Conservation (phyloP, 1,140 invertebrate genomes). For the Drosophila serrata region DNA sequence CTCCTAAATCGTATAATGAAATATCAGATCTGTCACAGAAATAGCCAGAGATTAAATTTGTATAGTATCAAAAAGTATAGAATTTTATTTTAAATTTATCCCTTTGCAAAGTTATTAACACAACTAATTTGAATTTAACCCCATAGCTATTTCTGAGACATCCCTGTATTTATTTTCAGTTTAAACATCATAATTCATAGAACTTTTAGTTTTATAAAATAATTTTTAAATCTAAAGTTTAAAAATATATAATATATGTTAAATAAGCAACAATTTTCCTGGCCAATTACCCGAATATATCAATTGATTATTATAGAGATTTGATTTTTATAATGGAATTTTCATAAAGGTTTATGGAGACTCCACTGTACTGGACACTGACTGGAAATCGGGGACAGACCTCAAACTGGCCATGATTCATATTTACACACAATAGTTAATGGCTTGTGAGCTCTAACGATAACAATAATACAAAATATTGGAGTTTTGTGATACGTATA, state of each 20-base stretch:
- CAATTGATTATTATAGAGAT: no score
- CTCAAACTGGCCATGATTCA: conserved; percentile 14
- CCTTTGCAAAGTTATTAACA: background rate
- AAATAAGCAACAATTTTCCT: background rate
- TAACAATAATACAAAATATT: conserved; percentile 52
- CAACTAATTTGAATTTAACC: background rate
- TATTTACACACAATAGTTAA: conserved; percentile 62
- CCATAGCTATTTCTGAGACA: background rate
- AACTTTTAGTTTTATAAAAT: background rate
- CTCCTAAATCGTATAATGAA: background rate
- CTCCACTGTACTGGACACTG: conserved; percentile 16
- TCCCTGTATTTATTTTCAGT: background rate
- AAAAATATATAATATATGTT: background rate
- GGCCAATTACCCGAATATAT: background rate
- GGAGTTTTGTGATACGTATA: conserved; percentile 45
- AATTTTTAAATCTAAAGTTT: background rate
- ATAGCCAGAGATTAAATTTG: no score
- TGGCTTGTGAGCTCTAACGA: conserved; percentile 46
- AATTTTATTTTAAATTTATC: background rate
- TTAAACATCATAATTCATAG: background rate
- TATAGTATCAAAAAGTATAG: background rate
- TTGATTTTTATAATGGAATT: background rate
- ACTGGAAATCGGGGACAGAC: conserved; percentile 21
- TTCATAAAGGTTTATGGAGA: background rate
- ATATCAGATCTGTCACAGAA: background rate